These are phyloP conservation scores for Cynoglossus semilaevis DNA, from an alignment of 2,113 vertebrate genomes.

Conservation along the genomic window DNA sequence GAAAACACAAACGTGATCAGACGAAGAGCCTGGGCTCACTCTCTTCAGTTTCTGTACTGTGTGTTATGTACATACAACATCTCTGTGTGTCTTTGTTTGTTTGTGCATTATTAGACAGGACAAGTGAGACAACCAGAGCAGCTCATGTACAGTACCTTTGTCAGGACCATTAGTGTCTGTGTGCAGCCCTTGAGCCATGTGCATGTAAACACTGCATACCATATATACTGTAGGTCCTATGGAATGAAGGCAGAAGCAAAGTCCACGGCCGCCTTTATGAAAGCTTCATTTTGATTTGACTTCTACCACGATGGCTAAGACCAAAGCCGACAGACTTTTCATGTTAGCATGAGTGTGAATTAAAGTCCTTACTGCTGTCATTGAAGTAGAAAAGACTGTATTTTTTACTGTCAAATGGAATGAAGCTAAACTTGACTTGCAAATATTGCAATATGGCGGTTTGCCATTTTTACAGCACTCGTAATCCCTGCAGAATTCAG, in stretches of 20 bases:
- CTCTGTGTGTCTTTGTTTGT: slow-evolving; percentile 13
- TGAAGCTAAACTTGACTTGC: slow-evolving; percentile 53
- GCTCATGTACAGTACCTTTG: slow-evolving; percentile 24
- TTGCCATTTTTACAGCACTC: slow-evolving; percentile 61
- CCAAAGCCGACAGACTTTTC: slow-evolving; percentile 25
- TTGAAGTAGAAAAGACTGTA: slow-evolving; percentile 50
- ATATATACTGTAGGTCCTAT: slow-evolving; percentile 11
- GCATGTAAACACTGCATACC: slow-evolving; percentile 26
- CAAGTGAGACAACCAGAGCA: slow-evolving; percentile 11
- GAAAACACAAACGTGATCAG: slow-evolving; percentile 7
- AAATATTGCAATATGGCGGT: slow-evolving; percentile 66
- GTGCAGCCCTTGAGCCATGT: slow-evolving; percentile 28
- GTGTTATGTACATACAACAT: neutral
- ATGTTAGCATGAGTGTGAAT: slow-evolving; percentile 48
- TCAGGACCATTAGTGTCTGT: slow-evolving; percentile 28
- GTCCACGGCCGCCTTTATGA: neutral
- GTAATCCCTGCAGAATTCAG: slow-evolving; percentile 51
- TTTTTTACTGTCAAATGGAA: slow-evolving; percentile 51
- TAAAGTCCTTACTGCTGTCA: slow-evolving; percentile 46
- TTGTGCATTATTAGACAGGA: slow-evolving; percentile 23
- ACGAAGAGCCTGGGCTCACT: neutral
- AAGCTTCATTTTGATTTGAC: slow-evolving; percentile 16
- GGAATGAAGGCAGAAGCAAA: slow-evolving; percentile 8
- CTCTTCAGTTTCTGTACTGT: slow-evolving; percentile 10
- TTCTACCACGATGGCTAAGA: slow-evolving; percentile 23